Base-by-base conservation (phyloP, 1,140 invertebrate species). In the Bombus confusus region DNA sequence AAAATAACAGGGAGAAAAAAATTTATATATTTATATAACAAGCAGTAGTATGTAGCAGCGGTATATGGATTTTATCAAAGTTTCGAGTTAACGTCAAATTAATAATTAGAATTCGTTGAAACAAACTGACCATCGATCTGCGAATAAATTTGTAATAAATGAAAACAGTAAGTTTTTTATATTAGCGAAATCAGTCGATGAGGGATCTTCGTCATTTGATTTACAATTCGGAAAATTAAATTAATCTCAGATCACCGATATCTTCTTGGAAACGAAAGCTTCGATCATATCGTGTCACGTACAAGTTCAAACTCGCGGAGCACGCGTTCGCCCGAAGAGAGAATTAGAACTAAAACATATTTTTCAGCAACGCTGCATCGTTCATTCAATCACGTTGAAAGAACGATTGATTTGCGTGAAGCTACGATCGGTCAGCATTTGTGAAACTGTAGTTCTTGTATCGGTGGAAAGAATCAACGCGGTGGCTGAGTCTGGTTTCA, bases 371-470 rank as follows among this genome's bases (percentile, higher is more conserved):
- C 2, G 18, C 41, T 71, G 39, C 52, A 15, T 13, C 52, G 34
- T 13, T 12, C 64, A 13, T 8, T 12, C 64, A 22, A 25, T 3
- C 1, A 37, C 41, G 28, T 8, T 10, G 47, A n/a, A n/a, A n/a
- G n/a, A n/a, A n/a, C n/a, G 80, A 82, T 73, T n/a, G 80, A 75
- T 83, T 66, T 3, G 72, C 71, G 72, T 25, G 72, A 66, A 82
- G 28, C 25, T 9, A 6, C 41, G 39, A 52, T 13, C 71, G 10
- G 10, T 9, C 31, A 25, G 13, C n/a, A 34, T 34, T 15, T n/a
- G 37, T 4, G 66, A 25, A 62, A 81, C n/a, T 34, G 37, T 13
- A 18, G 2, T 8, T 57, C 47, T 41, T 18, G 5, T 59, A 59
- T 72, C 34, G 25, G 76, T 34, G 43, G 25, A 9, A 47, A 47